A percentile compares a stretch with the other conserved stretches of the same genome.
Evolutionary conservation across 2,113 vertebrate species (phyloP).

Genomic region (Caranx melampygus): DNA sequence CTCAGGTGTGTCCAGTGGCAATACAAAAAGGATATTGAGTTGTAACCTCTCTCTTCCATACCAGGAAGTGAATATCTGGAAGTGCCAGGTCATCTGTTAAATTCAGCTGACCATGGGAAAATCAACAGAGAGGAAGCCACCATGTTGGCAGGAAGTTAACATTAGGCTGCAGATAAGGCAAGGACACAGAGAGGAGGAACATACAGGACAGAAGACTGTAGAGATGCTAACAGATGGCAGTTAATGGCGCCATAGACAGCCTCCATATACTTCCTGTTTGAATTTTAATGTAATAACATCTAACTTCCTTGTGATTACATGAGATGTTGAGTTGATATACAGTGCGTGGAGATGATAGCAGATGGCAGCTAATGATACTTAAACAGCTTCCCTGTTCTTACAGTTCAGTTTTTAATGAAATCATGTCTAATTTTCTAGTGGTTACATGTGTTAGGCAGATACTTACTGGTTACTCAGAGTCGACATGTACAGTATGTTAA

Average conservation of each 20-base stretch:
- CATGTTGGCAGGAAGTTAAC: conserved; percentile 56
- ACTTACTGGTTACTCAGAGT: not conserved
- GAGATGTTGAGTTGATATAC: conserved; percentile 61
- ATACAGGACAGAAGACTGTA: conserved; percentile 6
- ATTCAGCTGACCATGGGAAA: conserved; percentile 51
- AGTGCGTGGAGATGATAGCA: conserved; percentile 45
- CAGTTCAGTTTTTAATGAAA: conserved; percentile 45
- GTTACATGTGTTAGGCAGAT: not conserved
- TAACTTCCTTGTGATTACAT: conserved; percentile 73
- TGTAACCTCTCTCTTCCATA: conserved; percentile 52
- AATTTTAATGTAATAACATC: conserved; percentile 70
- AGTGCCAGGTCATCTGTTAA: conserved; percentile 50
- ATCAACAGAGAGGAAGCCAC: conserved; percentile 51
- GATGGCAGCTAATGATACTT: conserved; percentile 72
- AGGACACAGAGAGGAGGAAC: conserved; percentile 12
- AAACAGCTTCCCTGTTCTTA: conserved; percentile 45
- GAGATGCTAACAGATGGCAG: conserved; percentile 71
- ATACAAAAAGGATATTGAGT: conserved; percentile 63
- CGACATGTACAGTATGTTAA: not conserved
- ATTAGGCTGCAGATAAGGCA: conserved; percentile 26
- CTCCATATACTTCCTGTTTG: conserved; percentile 65
- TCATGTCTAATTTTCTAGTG: conserved; percentile 10
- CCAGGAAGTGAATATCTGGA: conserved; percentile 64
- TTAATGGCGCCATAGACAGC: conserved; percentile 58
- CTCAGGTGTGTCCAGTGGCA: conserved; percentile 59